These are phyloP conservation scores for Nesoenas mayeri DNA, from an alignment of 2,113 vertebrate species.

Conservation along the genomic window DNA sequence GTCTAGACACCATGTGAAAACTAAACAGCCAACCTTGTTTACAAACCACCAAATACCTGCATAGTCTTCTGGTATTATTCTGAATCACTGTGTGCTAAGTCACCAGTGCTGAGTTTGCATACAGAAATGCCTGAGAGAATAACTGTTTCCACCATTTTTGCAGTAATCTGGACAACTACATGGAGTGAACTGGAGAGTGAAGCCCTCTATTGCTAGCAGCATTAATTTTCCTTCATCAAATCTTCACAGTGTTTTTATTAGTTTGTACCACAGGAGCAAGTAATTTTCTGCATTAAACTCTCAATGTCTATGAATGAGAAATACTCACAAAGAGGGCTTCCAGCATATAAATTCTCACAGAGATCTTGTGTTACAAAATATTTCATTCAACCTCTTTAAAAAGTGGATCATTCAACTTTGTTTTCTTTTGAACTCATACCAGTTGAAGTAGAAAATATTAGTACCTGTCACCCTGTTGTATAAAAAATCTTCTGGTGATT, in stretches of 20 bases:
- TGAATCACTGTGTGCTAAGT: background rate
- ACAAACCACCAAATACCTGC: conserved; percentile 26
- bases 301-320: background rate
- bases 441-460: background rate
- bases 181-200: background rate
- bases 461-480: background rate
- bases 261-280: background rate
- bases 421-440: background rate
- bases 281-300: background rate
- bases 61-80: background rate
- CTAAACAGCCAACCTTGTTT: conserved; percentile 42
- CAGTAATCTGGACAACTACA: background rate
- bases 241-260: background rate
- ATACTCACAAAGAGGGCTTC: background rate
- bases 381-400: background rate
- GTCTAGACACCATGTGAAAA: conserved; percentile 60
- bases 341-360: background rate
- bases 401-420: background rate
- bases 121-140: background rate
- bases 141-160: background rate
- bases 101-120: background rate
- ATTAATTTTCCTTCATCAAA: background rate
- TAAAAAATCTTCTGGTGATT: background rate
- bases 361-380: background rate
- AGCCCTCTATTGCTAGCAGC: background rate